Evolutionary conservation across 2,888 invertebrate genomes (phyloP).

Genomic region (Mythimna loreyi): DNA sequence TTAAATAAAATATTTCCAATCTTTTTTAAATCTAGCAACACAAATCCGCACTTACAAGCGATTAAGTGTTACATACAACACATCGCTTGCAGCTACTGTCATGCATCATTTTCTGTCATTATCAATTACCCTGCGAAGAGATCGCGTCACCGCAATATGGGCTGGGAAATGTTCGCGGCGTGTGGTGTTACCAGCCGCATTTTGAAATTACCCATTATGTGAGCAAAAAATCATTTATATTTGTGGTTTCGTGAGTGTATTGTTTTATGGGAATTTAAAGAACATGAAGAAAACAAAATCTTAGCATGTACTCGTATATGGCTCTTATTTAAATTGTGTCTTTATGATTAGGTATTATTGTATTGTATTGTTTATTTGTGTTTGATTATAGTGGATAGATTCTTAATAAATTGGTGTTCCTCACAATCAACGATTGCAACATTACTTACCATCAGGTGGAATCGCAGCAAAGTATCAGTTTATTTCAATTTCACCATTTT

Average conservation of each 20-base stretch:
- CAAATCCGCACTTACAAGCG: slow-evolving; percentile 70
- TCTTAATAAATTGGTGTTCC: too few relatives aligned
- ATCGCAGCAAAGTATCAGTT: too few relatives aligned
- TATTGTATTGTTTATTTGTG: too few relatives aligned
- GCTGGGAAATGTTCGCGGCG: slow-evolving; percentile 74
- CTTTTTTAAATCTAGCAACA: slow-evolving; percentile 64
- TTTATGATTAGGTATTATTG: too few relatives aligned
- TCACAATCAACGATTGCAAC: too few relatives aligned
- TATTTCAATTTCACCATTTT: too few relatives aligned
- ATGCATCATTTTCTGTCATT: slow-evolving; percentile 89
- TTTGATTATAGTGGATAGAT: too few relatives aligned
- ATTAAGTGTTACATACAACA: slow-evolving; percentile 78
- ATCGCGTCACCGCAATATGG: slow-evolving; percentile 74
- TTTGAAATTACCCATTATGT: slow-evolving; percentile 62
- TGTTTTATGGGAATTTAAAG: slow-evolving; percentile 22
- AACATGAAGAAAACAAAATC: neutral
- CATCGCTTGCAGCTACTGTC: slow-evolving; percentile 87
- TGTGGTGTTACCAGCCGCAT: slow-evolving; percentile 75
- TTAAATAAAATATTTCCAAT: slow-evolving; percentile 37
- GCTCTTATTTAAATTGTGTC: neutral
- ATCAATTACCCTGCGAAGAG: slow-evolving; percentile 85
- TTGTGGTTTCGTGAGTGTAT: slow-evolving; percentile 51
- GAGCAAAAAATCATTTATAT: slow-evolving; percentile 53
- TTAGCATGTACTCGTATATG: neutral
- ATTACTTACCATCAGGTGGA: too few relatives aligned